phyloP scores from a whole-genome alignment of 2,113 vertebrate species.

The Colaptes auratus region DNA sequence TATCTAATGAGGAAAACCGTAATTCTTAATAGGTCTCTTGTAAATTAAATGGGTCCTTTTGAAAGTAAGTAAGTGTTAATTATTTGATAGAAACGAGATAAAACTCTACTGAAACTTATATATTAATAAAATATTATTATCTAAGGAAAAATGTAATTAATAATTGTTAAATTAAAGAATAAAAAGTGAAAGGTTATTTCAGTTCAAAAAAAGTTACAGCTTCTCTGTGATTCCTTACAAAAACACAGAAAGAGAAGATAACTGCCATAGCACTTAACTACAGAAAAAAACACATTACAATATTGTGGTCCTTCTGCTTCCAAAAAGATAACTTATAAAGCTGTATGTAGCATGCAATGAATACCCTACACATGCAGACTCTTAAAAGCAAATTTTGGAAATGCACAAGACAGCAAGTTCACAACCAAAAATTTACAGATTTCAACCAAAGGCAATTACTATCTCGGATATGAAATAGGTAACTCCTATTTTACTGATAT shows the following conservation, averaged over 20 bases:
- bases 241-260: neutral
- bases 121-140: neutral
- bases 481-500: neutral
- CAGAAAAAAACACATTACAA: neutral
- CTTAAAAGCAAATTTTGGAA: neutral
- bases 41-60: slow-evolving; percentile 59
- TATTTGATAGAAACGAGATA: slow-evolving; percentile 49
- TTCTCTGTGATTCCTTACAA: neutral
- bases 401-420: neutral
- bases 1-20: slow-evolving; percentile 59
- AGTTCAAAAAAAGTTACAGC: neutral
- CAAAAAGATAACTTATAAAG: neutral
- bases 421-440: neutral
- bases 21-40: slow-evolving; percentile 56
- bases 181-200: neutral
- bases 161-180: neutral
- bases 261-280: neutral
- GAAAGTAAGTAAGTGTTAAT: slow-evolving; percentile 50
- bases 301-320: neutral
- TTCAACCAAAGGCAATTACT: neutral
- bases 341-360: neutral
- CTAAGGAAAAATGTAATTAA: neutral
- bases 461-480: neutral
- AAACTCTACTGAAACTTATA: slow-evolving; percentile 28
- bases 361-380: neutral